Conservation (phyloP, 92 coral and sea anemone genomes). For the Zoanthus sociatus region DNA sequence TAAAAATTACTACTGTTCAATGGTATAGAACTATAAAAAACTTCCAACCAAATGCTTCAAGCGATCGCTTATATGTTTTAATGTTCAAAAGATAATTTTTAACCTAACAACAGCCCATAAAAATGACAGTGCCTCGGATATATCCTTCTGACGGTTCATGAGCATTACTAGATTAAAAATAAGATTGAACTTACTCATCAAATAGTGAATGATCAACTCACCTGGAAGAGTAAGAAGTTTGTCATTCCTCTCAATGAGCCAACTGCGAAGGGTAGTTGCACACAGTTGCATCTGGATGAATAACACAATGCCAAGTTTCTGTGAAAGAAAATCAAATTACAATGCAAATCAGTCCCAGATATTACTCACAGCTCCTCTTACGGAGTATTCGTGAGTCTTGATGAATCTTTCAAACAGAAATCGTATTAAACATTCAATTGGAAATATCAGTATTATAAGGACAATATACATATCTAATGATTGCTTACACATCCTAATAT, state of each 20-base stretch:
- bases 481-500: background rate
- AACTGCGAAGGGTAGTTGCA: constrained; percentile 87
- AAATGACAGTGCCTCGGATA: too few relatives aligned
- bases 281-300: constrained; percentile 98
- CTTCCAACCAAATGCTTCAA: too few relatives aligned
- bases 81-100: too few relatives aligned
- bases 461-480: too few relatives aligned
- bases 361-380: background rate
- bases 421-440: background rate
- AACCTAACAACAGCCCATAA: too few relatives aligned
- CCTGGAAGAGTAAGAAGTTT: background rate
- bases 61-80: too few relatives aligned
- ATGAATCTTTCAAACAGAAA: background rate
- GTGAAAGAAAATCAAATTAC: constrained; percentile 13
- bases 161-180: too few relatives aligned
- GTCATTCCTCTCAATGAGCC: constrained; percentile 84
- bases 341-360: background rate
- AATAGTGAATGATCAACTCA: too few relatives aligned
- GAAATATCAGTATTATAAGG: background rate
- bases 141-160: too few relatives aligned
- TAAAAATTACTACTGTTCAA: too few relatives aligned
- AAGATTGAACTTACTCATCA: too few relatives aligned
- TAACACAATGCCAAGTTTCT: constrained; percentile 93
- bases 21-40: too few relatives aligned
- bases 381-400: background rate